Evolutionary conservation across 2,888 invertebrate species (phyloP), one percentile per base, ranked within the genome.

Genomic region (Meta bourneti): DNA sequence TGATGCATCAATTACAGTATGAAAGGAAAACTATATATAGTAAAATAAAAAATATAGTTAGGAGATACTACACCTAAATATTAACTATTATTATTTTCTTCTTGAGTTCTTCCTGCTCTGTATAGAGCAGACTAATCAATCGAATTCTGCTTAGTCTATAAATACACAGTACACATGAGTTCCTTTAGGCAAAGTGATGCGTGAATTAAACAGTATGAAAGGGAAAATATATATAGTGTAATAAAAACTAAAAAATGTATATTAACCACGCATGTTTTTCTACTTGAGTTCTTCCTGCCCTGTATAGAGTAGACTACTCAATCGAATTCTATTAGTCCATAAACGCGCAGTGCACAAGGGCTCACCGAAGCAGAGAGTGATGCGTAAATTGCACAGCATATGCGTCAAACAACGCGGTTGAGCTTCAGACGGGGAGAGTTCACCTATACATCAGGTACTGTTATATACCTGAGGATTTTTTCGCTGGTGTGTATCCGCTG

Each of bases 321-420:
- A 79, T 85, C 61, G 51, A 80, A 90, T 82, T 91, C 90, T 77
- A 75, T 86, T 86, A 70, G 70, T 81, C n/a, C 34, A 81, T 69
- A 80, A 48, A 74, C 74, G 81, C 80, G 54, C 71, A 34, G 34
- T 80, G 74, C 80, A 88, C 88, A 75, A 87, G 71, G 72, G 54
- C 54, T 52, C 49, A 52, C 54, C 13, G 19, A 19, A 13, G 19
- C 77, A 61, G 51, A 77, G 75, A 77, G 49, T 51, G 69, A 81
- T 51, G 77, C 54, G 86, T 69, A 81, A 91, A 81, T 86, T 91
- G 86, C 48, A 16, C 19, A 82, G 81, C 90, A 82, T 34, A 86
- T 48, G 7, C 90, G 82, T 6, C 71, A 77, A 71, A 91, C 86
- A 71, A 91, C 86, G 82, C 77, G 90, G 86, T 61, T 77, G 81